These are phyloP conservation scores for Agonopterix alstromeriana DNA, from an alignment of 2,888 invertebrate genomes.

Conservation along the genomic window DNA sequence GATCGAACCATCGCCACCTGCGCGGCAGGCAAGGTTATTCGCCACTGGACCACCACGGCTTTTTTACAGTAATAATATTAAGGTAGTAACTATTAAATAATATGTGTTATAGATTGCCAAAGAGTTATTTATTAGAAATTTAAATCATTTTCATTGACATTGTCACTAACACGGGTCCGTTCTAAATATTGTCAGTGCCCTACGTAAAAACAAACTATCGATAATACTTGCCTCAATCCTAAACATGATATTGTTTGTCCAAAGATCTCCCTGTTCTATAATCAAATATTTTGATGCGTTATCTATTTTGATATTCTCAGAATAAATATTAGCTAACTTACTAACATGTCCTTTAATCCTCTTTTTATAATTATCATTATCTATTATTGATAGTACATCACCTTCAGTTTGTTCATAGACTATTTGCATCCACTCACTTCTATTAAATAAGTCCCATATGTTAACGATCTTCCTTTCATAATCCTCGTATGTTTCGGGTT, in stretches of 20 bases:
- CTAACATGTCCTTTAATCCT: neutral
- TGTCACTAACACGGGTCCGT: no score
- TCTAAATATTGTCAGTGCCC: no score
- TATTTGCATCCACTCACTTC: neutral
- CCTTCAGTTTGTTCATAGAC: neutral
- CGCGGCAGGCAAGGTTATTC: no score
- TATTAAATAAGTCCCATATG: neutral
- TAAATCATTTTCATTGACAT: no score
- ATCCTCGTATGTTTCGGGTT: conserved; percentile 12
- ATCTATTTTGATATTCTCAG: neutral
- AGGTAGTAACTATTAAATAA: no score
- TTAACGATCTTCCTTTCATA: neutral
- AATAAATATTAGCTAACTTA: neutral
- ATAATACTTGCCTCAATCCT: conserved; percentile 14
- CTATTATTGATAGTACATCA: neutral
- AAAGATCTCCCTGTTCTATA: conserved; percentile 23
- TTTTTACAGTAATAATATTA: no score
- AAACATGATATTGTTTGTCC: conserved; percentile 25
- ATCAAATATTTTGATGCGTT: conserved; percentile 13
- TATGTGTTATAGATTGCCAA: no score
- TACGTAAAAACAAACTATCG: no score
- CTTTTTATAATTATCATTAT: neutral
- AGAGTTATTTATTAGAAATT: no score
- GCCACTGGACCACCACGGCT: no score
- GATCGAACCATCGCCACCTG: no score